phyloP scores from a whole-genome alignment of 2,888 invertebrate genomes.

The Leuctra nigra region DNA sequence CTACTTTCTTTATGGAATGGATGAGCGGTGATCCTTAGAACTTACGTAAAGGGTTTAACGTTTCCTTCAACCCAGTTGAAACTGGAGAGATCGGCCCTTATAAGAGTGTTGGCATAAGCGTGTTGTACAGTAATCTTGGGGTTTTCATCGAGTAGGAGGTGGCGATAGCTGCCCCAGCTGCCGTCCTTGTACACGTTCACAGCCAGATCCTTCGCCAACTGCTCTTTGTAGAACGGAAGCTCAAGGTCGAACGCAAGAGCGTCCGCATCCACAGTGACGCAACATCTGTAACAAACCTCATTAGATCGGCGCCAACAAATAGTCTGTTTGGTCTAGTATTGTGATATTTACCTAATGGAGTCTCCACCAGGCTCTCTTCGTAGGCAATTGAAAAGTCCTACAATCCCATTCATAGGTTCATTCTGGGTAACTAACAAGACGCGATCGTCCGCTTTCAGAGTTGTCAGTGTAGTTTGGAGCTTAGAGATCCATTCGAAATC shows the following conservation, averaged over 20 bases:
- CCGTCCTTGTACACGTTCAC: constrained; percentile 68
- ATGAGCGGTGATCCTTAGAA: too few relatives aligned
- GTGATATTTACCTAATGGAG: too few relatives aligned
- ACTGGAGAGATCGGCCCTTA: constrained; percentile 80
- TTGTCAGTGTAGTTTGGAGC: too few relatives aligned
- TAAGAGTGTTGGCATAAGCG: constrained; percentile 67
- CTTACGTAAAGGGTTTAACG: constrained; percentile 32
- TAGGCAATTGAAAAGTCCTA: constrained; percentile 86
- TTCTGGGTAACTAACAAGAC: constrained; percentile 61
- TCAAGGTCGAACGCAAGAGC: constrained; percentile 60
- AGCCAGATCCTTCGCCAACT: constrained; percentile 65
- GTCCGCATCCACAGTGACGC: constrained; percentile 51
- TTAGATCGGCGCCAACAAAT: too few relatives aligned
- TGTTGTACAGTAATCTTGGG: constrained; percentile 50
- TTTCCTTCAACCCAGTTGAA: constrained; percentile 74
- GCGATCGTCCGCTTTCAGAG: too few relatives aligned
- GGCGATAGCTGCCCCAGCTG: too few relatives aligned
- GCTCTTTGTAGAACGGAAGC: constrained; percentile 56
- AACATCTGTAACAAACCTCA: too few relatives aligned
- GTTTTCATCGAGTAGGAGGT: constrained; percentile 56
- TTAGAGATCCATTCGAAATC: too few relatives aligned
- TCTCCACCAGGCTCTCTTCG: constrained; percentile 70
- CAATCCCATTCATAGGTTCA: constrained; percentile 67
- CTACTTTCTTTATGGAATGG: too few relatives aligned
- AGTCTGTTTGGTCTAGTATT: too few relatives aligned